These are phyloP conservation scores for Bagarius yarrelli DNA, from an alignment of 2,113 vertebrate genomes.

Conservation along the genomic window DNA sequence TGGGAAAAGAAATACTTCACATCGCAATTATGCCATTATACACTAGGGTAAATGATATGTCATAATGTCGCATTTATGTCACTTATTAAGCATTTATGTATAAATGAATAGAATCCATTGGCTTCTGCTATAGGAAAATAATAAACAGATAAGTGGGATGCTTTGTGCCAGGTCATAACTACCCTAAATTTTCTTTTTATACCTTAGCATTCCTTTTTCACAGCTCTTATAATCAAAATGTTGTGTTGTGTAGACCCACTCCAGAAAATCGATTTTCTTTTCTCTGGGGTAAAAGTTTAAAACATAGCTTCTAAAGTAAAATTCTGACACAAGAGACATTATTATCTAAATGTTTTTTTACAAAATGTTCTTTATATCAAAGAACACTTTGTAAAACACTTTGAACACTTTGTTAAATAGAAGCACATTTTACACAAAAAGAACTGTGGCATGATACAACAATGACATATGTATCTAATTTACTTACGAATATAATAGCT, in stretches of 20 bases:
- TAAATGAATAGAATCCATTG: background rate
- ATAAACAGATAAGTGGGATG: background rate
- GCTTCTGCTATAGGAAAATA: background rate
- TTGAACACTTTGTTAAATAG: too few species aligned
- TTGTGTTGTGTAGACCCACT: background rate
- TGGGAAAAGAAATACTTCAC: conserved; percentile 4
- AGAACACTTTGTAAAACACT: background rate
- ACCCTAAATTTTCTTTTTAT: background rate
- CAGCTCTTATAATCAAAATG: background rate
- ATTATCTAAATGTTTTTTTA: background rate
- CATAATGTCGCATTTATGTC: background rate
- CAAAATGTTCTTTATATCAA: background rate
- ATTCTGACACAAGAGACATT: background rate
- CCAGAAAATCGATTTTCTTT: background rate
- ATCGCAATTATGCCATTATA: background rate
- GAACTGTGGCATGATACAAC: background rate
- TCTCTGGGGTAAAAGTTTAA: background rate
- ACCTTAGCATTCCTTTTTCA: background rate
- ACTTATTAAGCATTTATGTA: background rate
- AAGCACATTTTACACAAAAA: background rate
- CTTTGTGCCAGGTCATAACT: background rate
- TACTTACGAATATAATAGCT: background rate
- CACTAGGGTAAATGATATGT: background rate
- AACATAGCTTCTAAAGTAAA: background rate
- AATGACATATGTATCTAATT: background rate